phyloP scores from a whole-genome alignment of 2,888 invertebrate species.

The Patella pellucida region DNA sequence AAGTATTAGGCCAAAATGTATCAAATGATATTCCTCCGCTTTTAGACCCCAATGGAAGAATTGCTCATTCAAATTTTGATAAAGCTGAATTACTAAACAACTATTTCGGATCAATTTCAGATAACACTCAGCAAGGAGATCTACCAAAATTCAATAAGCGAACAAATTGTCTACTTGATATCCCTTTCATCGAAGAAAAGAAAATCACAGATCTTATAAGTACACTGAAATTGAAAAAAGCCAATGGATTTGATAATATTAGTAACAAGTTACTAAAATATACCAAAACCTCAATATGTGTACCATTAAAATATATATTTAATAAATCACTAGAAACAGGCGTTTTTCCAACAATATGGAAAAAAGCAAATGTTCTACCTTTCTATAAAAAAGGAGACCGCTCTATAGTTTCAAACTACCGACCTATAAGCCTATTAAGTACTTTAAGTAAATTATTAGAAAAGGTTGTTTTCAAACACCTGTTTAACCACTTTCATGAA shows the following conservation, averaged over 20 bases:
- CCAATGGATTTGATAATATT: neutral
- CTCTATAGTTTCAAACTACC: too few species aligned
- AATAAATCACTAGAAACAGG: neutral
- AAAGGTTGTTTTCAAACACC: neutral
- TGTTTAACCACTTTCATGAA: conserved; percentile 12
- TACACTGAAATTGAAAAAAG: neutral
- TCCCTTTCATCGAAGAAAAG: neutral
- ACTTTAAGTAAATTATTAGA: neutral
- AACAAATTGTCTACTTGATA: neutral
- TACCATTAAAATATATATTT: neutral
- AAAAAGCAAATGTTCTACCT: neutral
- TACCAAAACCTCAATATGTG: neutral
- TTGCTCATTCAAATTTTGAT: neutral
- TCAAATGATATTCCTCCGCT: neutral
- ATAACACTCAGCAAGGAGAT: neutral
- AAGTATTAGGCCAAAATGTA: neutral
- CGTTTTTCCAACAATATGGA: neutral
- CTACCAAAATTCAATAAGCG: neutral
- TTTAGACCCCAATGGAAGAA: neutral
- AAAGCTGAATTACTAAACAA: neutral
- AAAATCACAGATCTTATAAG: neutral
- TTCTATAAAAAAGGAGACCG: neutral
- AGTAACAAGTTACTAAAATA: neutral
- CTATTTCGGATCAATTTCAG: neutral
- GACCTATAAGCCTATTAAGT: neutral